Evolutionary conservation across 2,113 vertebrate species (phyloP).

Genomic region (Callocephalon fimbriatum): DNA sequence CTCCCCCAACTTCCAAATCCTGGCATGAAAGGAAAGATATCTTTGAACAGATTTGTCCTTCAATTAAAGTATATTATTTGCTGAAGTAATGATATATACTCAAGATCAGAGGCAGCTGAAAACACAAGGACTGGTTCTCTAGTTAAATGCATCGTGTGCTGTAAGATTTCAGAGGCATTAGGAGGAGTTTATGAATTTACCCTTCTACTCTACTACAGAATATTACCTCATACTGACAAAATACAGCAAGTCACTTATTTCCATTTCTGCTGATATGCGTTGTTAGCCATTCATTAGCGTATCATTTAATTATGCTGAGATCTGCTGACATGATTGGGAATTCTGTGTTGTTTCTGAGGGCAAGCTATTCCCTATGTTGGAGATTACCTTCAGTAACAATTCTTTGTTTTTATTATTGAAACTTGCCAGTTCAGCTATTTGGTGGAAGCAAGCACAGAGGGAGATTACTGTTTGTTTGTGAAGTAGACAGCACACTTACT

Average conservation of each 20-base stretch:
- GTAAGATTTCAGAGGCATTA: background rate
- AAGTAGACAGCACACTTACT: conserved; percentile 27
- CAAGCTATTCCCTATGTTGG: background rate
- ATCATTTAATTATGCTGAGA: background rate
- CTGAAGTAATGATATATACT: background rate
- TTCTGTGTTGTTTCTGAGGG: background rate
- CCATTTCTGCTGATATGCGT: background rate
- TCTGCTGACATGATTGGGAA: background rate
- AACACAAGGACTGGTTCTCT: background rate
- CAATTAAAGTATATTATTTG: background rate
- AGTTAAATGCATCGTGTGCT: background rate
- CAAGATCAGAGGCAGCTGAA: background rate
- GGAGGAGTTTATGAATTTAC: background rate
- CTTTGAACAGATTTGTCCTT: background rate
- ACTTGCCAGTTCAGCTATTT: background rate
- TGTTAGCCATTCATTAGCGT: background rate
- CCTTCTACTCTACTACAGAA: background rate
- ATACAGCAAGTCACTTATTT: background rate
- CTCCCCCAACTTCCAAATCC: background rate
- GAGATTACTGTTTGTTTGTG: background rate
- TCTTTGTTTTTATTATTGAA: background rate
- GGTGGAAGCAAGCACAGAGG: background rate
- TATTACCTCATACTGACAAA: background rate
- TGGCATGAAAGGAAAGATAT: background rate
- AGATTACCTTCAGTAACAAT: background rate